Evolutionary conservation across 2,888 invertebrate genomes (phyloP).

Genomic region (Chymomyza fuscimana): DNA sequence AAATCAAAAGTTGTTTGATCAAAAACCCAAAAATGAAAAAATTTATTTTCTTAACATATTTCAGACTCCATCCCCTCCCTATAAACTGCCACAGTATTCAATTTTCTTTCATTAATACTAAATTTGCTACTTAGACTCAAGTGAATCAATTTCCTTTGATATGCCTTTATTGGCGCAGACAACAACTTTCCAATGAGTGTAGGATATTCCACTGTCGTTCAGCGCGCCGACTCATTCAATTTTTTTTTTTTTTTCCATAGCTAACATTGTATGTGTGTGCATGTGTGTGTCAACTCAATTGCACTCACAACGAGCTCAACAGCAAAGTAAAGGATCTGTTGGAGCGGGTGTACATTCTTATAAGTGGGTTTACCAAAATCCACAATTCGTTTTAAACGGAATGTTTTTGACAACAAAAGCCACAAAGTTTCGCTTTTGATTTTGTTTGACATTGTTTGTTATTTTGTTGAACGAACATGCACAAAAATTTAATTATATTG

Average conservation of each 20-base stretch:
- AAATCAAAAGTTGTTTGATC: no score
- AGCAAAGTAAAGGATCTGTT: background rate
- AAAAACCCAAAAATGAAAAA: no score
- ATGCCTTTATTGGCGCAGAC: no score
- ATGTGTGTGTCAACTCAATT: slow-evolving; percentile 65
- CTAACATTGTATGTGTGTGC: slow-evolving; percentile 38
- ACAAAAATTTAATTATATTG: background rate
- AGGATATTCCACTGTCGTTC: no score
- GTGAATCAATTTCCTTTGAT: no score
- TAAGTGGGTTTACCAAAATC: background rate
- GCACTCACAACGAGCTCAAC: slow-evolving; percentile 61
- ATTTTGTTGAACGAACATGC: background rate
- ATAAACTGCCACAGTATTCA: no score
- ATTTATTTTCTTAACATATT: no score
- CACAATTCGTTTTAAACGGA: slow-evolving; percentile 57
- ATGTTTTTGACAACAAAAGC: slow-evolving; percentile 21
- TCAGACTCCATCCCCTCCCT: no score
- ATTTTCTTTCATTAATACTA: no score
- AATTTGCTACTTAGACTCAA: no score
- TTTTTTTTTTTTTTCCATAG: slow-evolving; percentile 49
- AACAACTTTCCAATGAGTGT: no score
- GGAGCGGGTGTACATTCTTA: background rate
- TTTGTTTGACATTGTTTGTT: background rate
- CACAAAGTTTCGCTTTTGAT: background rate
- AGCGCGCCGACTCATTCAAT: no score